These are phyloP conservation scores for Toxotes chatareus DNA, from an alignment of 2,113 vertebrate genomes.

Conservation along the genomic window DNA sequence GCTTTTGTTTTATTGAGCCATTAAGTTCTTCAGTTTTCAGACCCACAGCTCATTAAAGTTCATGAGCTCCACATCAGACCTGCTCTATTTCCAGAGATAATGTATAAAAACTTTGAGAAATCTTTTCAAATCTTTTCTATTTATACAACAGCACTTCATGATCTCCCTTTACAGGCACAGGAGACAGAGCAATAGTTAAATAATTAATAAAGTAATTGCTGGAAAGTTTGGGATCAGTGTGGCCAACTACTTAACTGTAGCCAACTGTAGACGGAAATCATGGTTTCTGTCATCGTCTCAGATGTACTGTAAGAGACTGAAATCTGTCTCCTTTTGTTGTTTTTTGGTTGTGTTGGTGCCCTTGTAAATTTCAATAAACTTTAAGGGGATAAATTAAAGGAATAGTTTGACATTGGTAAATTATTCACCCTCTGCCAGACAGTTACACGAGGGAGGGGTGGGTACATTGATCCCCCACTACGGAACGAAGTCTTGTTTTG, in stretches of 20 bases:
- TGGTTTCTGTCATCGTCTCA: not conserved
- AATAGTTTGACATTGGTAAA: not conserved
- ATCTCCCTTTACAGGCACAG: not conserved
- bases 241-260: not conserved
- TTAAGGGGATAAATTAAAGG: not conserved
- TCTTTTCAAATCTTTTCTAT: not conserved
- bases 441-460: not conserved
- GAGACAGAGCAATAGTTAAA: not conserved
- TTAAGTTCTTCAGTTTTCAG: not conserved
- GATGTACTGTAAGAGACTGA: conserved; percentile 6
- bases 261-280: not conserved
- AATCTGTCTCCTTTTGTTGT: not conserved
- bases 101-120: not conserved
- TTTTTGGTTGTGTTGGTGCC: not conserved
- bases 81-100: not conserved
- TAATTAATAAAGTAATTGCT: conserved; percentile 1
- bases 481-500: not conserved
- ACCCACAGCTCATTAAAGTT: not conserved
- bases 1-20: not conserved
- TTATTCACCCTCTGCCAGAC: not conserved
- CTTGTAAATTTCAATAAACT: not conserved
- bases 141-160: conserved; percentile 35
- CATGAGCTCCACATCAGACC: not conserved
- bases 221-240: not conserved
- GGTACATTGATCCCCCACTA: too few species aligned